Evolutionary conservation across 1,140 invertebrate genomes (phyloP).

Genomic region (Matsumurasca onukii): DNA sequence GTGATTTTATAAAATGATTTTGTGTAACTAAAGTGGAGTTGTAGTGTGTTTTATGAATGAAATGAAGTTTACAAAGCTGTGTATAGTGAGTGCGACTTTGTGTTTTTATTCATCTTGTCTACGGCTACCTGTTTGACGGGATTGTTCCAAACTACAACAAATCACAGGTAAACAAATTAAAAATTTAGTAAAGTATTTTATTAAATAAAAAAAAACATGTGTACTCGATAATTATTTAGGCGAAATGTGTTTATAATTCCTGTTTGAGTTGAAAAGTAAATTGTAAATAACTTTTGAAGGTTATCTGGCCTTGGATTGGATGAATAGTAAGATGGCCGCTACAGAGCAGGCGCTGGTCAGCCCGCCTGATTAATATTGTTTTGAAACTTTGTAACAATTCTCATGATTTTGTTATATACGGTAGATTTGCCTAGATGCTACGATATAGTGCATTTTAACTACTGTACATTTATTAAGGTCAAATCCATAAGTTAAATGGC

Average conservation of each 20-base stretch:
- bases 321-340: constrained; percentile 25
- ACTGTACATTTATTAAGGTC: no score
- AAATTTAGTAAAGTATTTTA: background rate
- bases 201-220: background rate
- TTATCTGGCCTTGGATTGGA: constrained; percentile 24
- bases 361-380: constrained; percentile 4
- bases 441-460: no score
- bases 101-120: constrained; percentile 32
- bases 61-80: constrained; percentile 33
- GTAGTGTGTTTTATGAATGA: background rate
- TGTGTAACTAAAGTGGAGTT: constrained; percentile 18
- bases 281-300: constrained; percentile 20
- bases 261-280: background rate
- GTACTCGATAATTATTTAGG: background rate
- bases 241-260: background rate
- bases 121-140: constrained; percentile 34
- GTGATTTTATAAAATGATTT: background rate
- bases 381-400: no score
- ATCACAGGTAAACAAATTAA: constrained; percentile 26
- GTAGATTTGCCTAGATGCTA: no score
- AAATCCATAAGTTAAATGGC: no score
- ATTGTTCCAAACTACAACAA: no score
- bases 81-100: constrained; percentile 32
- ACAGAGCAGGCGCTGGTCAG: constrained; percentile 11
- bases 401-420: no score